phyloP scores from a whole-genome alignment of 2,797 vertebrate species.

The Percopsis omiscomaycus region DNA sequence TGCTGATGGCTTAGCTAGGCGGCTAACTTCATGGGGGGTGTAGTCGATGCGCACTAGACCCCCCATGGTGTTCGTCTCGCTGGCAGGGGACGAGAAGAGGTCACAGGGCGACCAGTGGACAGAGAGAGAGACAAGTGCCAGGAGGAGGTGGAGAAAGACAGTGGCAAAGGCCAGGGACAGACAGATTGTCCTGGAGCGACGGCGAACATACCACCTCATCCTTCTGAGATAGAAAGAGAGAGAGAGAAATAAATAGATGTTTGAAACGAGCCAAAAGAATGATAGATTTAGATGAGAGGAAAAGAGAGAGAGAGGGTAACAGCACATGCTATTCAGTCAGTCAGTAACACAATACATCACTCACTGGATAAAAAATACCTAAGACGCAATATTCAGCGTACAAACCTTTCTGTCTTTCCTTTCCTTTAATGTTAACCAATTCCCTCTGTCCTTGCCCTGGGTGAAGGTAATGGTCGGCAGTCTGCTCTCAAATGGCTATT shows the following conservation, averaged over 20 bases:
- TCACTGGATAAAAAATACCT: not conserved
- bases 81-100: slow-evolving; percentile 7
- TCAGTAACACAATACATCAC: not conserved
- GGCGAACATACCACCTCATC: slow-evolving; percentile 59
- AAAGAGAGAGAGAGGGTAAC: not conserved
- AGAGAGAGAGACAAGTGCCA: slow-evolving; percentile 54
- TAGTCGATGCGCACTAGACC: slow-evolving; percentile 60
- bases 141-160: slow-evolving; percentile 68
- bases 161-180: slow-evolving; percentile 61
- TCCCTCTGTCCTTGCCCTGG: slow-evolving; percentile 3
- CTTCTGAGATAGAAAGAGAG: slow-evolving; percentile 18
- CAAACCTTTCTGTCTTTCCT: slow-evolving; percentile 17
- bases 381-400: slow-evolving; percentile 16
- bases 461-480: not conserved
- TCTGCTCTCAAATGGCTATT: slow-evolving; percentile 24
- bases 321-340: not conserved
- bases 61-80: slow-evolving; percentile 37
- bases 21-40: slow-evolving; percentile 16
- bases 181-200: slow-evolving; percentile 65
- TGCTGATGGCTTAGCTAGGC: slow-evolving; percentile 20
- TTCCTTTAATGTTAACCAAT: not conserved
- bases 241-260: slow-evolving; percentile 19
- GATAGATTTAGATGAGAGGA: not conserved
- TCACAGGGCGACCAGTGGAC: slow-evolving; percentile 42
- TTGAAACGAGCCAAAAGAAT: not conserved